Conservation (phyloP, 53 echinoderm and acorn worm genomes). For the Apostichopus leukothele region DNA sequence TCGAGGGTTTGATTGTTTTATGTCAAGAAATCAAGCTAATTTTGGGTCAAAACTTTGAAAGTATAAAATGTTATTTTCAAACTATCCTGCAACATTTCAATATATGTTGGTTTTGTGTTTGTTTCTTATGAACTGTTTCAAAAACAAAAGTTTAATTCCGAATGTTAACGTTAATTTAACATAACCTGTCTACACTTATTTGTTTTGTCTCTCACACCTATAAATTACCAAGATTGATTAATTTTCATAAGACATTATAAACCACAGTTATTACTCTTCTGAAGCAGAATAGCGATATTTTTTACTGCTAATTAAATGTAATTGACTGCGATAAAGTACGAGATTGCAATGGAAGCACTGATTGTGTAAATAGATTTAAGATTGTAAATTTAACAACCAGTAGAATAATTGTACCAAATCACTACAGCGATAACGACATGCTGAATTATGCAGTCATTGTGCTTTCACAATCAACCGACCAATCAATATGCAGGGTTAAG, state of each 20-base stretch:
- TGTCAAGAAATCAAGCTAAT: no score
- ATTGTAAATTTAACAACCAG: slow-evolving; percentile 7
- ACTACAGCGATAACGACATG: neutral
- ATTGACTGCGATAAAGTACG: slow-evolving; percentile 7
- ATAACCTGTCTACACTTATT: neutral
- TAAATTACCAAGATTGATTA: neutral
- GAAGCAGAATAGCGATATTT: neutral
- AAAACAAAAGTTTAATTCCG: neutral
- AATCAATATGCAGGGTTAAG: neutral
- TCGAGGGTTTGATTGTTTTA: no score
- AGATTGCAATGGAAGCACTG: neutral
- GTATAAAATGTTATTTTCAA: no score
- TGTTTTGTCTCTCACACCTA: neutral
- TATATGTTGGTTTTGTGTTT: neutral
- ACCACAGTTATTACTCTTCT: neutral
- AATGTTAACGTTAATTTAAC: neutral
- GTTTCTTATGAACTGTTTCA: neutral
- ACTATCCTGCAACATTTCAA: neutral
- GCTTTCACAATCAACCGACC: neutral
- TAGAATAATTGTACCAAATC: neutral
- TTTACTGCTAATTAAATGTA: slow-evolving; percentile 15
- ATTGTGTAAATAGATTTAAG: neutral
- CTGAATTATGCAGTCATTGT: neutral
- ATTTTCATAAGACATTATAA: slow-evolving; percentile 2
- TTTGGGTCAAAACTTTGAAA: no score